phyloP scores from a whole-genome alignment of 2,113 vertebrate genomes.

The Elephantulus edwardii region DNA sequence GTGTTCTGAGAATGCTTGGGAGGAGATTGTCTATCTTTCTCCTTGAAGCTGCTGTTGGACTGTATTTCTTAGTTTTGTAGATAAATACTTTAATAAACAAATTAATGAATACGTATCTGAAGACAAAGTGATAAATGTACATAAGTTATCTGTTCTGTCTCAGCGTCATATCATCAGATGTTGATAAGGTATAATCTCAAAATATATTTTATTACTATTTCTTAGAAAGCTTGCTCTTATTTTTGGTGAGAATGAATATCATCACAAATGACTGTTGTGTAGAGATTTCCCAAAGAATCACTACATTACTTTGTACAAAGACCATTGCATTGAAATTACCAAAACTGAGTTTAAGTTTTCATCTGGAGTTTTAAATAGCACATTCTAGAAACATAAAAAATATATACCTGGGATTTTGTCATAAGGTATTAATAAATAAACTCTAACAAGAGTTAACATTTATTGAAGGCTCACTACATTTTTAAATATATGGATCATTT shows the following conservation, averaged over 20 bases:
- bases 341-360: background rate
- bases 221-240: background rate
- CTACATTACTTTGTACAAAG: background rate
- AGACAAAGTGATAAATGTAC: background rate
- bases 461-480: background rate
- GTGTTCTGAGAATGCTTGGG: too few species aligned
- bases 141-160: constrained; percentile 50
- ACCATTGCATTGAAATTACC: background rate
- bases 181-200: constrained; percentile 72
- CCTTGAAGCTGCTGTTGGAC: too few species aligned
- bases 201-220: constrained; percentile 48
- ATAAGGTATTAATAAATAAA: background rate
- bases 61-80: too few species aligned
- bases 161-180: constrained; percentile 63
- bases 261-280: background rate
- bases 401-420: background rate
- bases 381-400: background rate
- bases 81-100: too few species aligned
- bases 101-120: constrained; percentile 7
- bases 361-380: constrained; percentile 3
- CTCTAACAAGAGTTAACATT: background rate
- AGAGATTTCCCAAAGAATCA: constrained; percentile 36
- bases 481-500: background rate
- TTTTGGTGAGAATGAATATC: too few species aligned
- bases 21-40: too few species aligned